A percentile compares a stretch with the other conserved stretches of the same genome.
These are phyloP conservation scores for Petromus typicus DNA, from an alignment of 2,113 vertebrate genomes.

Conservation along the genomic window DNA sequence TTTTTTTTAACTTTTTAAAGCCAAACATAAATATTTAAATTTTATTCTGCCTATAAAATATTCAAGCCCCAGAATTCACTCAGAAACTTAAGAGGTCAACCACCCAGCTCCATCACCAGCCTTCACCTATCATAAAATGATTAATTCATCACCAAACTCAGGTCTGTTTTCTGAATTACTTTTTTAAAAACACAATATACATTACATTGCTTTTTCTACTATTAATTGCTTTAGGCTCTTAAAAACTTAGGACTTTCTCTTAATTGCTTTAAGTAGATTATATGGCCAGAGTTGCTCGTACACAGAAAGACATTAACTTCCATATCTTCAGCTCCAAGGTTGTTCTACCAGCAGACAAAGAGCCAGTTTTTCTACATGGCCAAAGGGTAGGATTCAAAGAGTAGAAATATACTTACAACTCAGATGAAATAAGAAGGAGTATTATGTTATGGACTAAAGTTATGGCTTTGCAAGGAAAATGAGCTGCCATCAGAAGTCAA, in stretches of 20 bases:
- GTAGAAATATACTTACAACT: conserved; percentile 12
- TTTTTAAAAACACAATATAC: not conserved
- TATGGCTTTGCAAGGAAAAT: not conserved
- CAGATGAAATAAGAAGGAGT: not conserved
- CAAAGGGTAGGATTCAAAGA: not conserved
- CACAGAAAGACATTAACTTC: not conserved
- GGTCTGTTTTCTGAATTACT: not conserved
- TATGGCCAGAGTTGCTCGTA: not conserved
- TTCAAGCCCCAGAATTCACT: not conserved
- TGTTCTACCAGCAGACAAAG: not conserved
- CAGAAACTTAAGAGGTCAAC: not conserved
- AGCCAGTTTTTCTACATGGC: not conserved
- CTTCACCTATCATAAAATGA: not conserved
- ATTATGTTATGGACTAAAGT: not conserved
- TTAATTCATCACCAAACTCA: not conserved
- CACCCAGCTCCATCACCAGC: not conserved
- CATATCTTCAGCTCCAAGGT: not conserved
- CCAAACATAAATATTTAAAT: not conserved
- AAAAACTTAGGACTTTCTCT: not conserved
- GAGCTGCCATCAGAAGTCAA: not conserved
- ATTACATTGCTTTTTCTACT: not conserved
- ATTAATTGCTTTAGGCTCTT: not conserved
- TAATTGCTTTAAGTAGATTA: not conserved
- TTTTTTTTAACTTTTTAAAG: conserved; percentile 42
- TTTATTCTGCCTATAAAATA: not conserved